Evolutionary conservation across 2,113 vertebrate species (phyloP).

Genomic region (Thinocorus orbignyianus): DNA sequence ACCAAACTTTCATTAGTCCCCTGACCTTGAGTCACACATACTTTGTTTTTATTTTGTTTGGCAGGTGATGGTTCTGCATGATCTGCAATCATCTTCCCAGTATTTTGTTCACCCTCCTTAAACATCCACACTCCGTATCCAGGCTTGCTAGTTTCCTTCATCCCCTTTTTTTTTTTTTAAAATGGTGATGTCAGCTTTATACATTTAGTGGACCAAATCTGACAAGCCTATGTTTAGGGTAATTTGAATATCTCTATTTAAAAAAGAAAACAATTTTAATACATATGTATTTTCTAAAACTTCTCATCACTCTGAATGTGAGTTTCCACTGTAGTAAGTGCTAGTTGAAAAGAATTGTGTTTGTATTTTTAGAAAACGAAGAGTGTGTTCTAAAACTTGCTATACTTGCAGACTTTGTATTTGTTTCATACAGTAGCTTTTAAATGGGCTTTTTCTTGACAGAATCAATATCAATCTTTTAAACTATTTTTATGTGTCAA

Average conservation of each 20-base stretch:
- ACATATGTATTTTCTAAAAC: not conserved
- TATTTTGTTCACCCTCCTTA: conserved; percentile 67
- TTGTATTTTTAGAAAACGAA: not conserved
- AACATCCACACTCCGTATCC: conserved; percentile 49
- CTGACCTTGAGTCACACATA: conserved; percentile 53
- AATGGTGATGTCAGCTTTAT: conserved; percentile 74
- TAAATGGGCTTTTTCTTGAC: not conserved
- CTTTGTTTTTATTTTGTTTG: conserved; percentile 72
- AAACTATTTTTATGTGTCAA: not conserved
- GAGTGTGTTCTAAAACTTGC: not conserved
- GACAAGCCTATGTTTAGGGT: not conserved
- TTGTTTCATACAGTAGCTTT: not conserved
- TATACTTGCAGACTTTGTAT: not conserved
- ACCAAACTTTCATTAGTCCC: conserved; percentile 61
- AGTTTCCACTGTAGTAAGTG: not conserved
- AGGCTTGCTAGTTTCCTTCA: conserved; percentile 57
- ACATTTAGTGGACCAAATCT: conserved; percentile 23
- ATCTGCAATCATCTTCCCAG: conserved; percentile 68
- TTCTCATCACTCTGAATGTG: not conserved
- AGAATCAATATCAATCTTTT: not conserved
- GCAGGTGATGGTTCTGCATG: conserved; percentile 77
- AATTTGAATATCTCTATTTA: not conserved
- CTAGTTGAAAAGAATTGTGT: not conserved
- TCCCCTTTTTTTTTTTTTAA: conserved; percentile 5
- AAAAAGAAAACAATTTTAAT: not conserved